Evolutionary conservation across 2,888 invertebrate species (phyloP).

Genomic region (Zonitis immaculata): DNA sequence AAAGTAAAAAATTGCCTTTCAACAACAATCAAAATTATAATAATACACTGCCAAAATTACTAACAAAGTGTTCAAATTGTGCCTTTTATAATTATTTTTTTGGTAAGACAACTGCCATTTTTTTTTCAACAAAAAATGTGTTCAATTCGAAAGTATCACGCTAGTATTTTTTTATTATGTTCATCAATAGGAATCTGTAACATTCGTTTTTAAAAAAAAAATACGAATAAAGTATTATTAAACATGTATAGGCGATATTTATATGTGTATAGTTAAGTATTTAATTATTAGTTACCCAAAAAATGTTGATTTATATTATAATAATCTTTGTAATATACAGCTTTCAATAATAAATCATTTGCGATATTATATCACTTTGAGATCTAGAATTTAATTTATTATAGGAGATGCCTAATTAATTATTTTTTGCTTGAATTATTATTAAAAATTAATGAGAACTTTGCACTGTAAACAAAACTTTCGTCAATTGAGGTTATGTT

Average conservation of each 20-base stretch:
- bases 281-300: constrained; percentile 37
- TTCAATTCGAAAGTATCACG: constrained; percentile 4
- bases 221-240: constrained; percentile 15
- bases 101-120: constrained; percentile 5
- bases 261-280: constrained; percentile 32
- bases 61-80: background rate
- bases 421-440: too few species aligned
- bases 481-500: too few species aligned
- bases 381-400: too few species aligned
- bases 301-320: constrained; percentile 23
- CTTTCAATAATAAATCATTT: constrained; percentile 24
- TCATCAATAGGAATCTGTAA: background rate
- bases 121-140: constrained; percentile 6
- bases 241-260: constrained; percentile 23
- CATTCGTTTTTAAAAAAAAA: constrained; percentile 16
- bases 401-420: too few species aligned
- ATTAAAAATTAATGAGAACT: too few species aligned
- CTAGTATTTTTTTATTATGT: background rate
- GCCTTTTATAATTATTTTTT: constrained; percentile 5
- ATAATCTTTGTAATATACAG: constrained; percentile 32
- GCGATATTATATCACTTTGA: constrained; percentile 6
- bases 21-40: constrained; percentile 2
- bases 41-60: constrained; percentile 15
- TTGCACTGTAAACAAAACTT: too few species aligned
- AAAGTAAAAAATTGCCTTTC: constrained; percentile 7